phyloP scores from a whole-genome alignment of 2,113 vertebrate species.

The Lates calcarifer region DNA sequence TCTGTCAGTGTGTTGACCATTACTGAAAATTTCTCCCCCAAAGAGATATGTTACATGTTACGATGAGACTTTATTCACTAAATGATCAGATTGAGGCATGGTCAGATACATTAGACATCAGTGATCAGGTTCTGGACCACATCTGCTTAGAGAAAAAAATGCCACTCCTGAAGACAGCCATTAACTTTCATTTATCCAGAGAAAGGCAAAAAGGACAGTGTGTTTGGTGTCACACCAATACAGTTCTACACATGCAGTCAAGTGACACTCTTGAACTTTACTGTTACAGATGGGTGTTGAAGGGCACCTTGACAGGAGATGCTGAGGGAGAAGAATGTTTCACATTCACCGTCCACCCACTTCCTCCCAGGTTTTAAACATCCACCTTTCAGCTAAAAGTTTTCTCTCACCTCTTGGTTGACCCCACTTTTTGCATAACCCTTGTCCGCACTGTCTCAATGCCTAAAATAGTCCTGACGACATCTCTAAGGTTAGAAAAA shows the following conservation, averaged over 20 bases:
- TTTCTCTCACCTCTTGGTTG: background rate
- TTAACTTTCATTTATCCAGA: too few species aligned
- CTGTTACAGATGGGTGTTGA: slow-evolving; percentile 17
- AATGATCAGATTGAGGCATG: background rate
- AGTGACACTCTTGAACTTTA: slow-evolving; percentile 7
- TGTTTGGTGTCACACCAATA: background rate
- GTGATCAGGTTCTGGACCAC: background rate
- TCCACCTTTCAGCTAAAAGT: background rate
- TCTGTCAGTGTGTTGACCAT: background rate
- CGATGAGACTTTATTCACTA: background rate
- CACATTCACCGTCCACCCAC: slow-evolving; percentile 17
- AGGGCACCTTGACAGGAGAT: slow-evolving; percentile 2
- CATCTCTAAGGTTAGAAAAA: slow-evolving; percentile 7
- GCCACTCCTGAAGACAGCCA: background rate
- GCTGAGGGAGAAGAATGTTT: background rate
- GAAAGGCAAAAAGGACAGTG: background rate
- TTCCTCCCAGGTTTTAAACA: slow-evolving; percentile 24
- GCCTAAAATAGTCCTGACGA: background rate
- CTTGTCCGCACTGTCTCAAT: background rate
- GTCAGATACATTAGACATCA: background rate
- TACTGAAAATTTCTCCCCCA: background rate
- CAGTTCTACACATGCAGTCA: background rate
- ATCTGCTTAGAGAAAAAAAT: background rate
- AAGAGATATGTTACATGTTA: background rate
- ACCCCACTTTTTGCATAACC: slow-evolving; percentile 3